These are phyloP conservation scores for Scotopteryx bipunctaria DNA, from an alignment of 2,888 invertebrate genomes.

Conservation along the genomic window DNA sequence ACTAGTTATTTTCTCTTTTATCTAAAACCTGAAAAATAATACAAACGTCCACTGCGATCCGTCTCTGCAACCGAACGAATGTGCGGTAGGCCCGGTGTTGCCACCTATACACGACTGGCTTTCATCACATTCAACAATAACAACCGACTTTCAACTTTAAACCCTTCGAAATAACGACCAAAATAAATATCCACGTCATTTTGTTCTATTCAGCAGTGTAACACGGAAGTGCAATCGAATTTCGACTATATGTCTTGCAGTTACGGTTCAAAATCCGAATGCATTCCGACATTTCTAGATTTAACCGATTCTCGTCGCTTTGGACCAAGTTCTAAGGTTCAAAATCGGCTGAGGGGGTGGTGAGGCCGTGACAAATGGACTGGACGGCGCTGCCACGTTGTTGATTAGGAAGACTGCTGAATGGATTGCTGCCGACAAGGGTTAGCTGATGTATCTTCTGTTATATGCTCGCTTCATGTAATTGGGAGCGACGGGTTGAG, in stretches of 20 bases:
- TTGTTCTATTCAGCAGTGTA: slow-evolving; percentile 1
- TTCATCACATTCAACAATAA: slow-evolving; percentile 16
- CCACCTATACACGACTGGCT: slow-evolving; percentile 19
- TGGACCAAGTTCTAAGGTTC: not conserved
- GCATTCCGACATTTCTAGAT: not conserved
- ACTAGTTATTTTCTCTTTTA: slow-evolving; percentile 5
- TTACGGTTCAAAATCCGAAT: slow-evolving; percentile 11
- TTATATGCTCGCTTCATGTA: slow-evolving; percentile 10
- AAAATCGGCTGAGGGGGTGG: not conserved
- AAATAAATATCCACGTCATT: slow-evolving; percentile 8
- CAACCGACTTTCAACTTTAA: slow-evolving; percentile 16
- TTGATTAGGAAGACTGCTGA: slow-evolving; percentile 32
- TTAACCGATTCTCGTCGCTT: not conserved
- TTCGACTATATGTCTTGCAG: slow-evolving; percentile 9
- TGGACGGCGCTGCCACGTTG: slow-evolving; percentile 25
- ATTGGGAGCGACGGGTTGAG: slow-evolving; percentile 6
- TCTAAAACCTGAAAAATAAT: slow-evolving; percentile 16
- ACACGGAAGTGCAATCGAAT: slow-evolving; percentile 2
- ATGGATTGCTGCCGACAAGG: slow-evolving; percentile 24
- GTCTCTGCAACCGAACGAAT: slow-evolving; percentile 23
- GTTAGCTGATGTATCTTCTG: slow-evolving; percentile 18
- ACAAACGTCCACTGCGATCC: slow-evolving; percentile 10
- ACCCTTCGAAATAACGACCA: slow-evolving; percentile 4
- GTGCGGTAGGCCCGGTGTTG: slow-evolving; percentile 20
- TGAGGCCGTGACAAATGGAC: slow-evolving; percentile 33